These are phyloP conservation scores for Lithophane leautieri DNA, from an alignment of 2,888 invertebrate genomes.

Conservation along the genomic window DNA sequence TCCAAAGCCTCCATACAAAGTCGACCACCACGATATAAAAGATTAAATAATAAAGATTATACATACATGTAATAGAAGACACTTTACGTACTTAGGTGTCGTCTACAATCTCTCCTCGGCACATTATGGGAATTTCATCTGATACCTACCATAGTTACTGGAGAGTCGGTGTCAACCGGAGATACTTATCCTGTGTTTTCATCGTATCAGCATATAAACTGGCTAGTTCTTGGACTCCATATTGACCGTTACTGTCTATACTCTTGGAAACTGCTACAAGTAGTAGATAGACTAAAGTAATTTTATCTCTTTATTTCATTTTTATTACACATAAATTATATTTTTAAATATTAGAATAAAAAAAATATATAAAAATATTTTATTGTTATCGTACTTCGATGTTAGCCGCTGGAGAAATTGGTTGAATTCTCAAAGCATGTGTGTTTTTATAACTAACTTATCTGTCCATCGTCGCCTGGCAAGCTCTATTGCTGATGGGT, in stretches of 20 bases:
- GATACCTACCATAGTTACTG: conserved; percentile 21
- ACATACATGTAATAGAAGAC: background rate
- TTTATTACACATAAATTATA: too few species aligned
- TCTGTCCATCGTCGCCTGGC: background rate
- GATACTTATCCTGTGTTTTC: conserved; percentile 7
- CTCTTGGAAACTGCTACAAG: background rate
- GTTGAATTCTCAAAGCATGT: background rate
- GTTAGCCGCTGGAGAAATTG: background rate
- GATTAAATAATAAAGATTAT: conserved; percentile 13
- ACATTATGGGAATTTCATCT: conserved; percentile 18
- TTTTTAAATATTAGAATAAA: too few species aligned
- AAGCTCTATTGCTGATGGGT: background rate
- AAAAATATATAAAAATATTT: too few species aligned
- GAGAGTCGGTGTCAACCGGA: background rate
- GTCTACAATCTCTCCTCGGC: background rate
- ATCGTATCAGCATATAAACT: conserved; percentile 22
- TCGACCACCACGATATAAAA: conserved; percentile 16
- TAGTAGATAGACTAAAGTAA: background rate
- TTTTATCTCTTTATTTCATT: too few species aligned
- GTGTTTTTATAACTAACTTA: background rate
- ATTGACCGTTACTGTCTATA: background rate
- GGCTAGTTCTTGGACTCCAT: background rate
- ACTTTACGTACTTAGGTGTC: background rate
- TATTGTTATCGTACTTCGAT: background rate
- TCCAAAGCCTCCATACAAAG: background rate